Conservation (phyloP, 2,888 invertebrate genomes). For the Dendrolimus pini region DNA sequence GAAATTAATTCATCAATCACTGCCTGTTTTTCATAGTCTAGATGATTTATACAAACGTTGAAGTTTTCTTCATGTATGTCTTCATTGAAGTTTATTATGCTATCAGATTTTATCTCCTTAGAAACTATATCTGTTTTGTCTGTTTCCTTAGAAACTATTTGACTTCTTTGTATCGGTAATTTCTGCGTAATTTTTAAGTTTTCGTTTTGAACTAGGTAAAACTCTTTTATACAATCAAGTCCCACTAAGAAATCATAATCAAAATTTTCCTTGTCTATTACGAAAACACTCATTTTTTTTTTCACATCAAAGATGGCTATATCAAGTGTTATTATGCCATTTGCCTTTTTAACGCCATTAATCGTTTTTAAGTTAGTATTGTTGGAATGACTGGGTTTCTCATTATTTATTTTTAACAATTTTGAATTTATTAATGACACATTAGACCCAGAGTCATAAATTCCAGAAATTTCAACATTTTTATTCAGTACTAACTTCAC, state of each 20-base stretch:
- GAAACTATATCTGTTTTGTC: slow-evolving; percentile 1
- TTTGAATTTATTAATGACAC: slow-evolving; percentile 9
- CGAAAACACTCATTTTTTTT: slow-evolving; percentile 4
- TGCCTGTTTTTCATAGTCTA: slow-evolving; percentile 10
- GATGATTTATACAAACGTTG: slow-evolving; percentile 8
- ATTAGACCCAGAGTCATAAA: slow-evolving; percentile 12
- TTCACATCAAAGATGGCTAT: slow-evolving; percentile 3
- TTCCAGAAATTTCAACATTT: slow-evolving; percentile 2
- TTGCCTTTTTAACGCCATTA: too few relatives aligned
- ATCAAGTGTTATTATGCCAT: slow-evolving; percentile 1
- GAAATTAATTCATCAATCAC: slow-evolving; percentile 11
- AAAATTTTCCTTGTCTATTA: slow-evolving; percentile 6
- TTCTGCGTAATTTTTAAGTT: slow-evolving; percentile 10
- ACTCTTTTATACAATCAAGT: slow-evolving; percentile 9
- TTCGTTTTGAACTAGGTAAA: slow-evolving; percentile 3
- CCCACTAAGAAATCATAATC: slow-evolving; percentile 11
- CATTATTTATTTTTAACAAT: slow-evolving; percentile 3
- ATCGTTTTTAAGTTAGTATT: slow-evolving; percentile 6
- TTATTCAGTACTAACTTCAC: slow-evolving; percentile 8
- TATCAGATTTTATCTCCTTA: slow-evolving; percentile 1
- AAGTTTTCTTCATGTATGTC: slow-evolving; percentile 12
- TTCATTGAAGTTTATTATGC: slow-evolving; percentile 15
- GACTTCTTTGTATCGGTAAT: slow-evolving; percentile 2
- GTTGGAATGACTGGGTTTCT: not conserved
- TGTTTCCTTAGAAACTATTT: slow-evolving; percentile 2